phyloP scores from a whole-genome alignment of 2,888 invertebrate genomes.

The Dysmachus trigonus region DNA sequence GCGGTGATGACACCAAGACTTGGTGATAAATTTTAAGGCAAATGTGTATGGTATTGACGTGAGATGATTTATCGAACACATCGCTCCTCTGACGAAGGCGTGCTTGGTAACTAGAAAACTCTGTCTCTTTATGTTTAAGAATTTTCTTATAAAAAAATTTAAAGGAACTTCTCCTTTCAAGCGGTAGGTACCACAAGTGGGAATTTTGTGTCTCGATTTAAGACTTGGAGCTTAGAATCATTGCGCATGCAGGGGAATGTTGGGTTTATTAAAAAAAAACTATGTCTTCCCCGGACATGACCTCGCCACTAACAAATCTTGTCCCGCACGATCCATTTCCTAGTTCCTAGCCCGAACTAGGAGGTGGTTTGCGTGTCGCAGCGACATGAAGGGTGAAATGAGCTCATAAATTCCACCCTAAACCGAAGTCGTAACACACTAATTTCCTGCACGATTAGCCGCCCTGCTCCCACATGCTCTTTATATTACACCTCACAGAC shows the following conservation, averaged over 20 bases:
- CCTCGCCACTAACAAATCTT: background rate
- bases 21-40: background rate
- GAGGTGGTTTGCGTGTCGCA: constrained; percentile 3
- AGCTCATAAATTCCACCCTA: constrained; percentile 52
- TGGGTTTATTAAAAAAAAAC: background rate
- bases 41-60: background rate
- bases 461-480: constrained; percentile 47
- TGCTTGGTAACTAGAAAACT: background rate
- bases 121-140: background rate
- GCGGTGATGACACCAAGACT: background rate
- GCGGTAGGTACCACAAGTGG: background rate
- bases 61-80: background rate
- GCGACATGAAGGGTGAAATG: constrained; percentile 44
- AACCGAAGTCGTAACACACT: constrained; percentile 53
- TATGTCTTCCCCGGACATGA: background rate
- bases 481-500: constrained; percentile 29
- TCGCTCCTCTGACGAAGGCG: background rate
- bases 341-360: background rate
- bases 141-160: background rate
- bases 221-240: background rate
- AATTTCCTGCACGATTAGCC: constrained; percentile 54
- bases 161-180: background rate
- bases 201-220: background rate
- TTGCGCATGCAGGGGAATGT: background rate
- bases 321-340: background rate